These are phyloP conservation scores for Cryptoprocta ferox DNA, from an alignment of 2,797 vertebrate genomes.

Conservation along the genomic window DNA sequence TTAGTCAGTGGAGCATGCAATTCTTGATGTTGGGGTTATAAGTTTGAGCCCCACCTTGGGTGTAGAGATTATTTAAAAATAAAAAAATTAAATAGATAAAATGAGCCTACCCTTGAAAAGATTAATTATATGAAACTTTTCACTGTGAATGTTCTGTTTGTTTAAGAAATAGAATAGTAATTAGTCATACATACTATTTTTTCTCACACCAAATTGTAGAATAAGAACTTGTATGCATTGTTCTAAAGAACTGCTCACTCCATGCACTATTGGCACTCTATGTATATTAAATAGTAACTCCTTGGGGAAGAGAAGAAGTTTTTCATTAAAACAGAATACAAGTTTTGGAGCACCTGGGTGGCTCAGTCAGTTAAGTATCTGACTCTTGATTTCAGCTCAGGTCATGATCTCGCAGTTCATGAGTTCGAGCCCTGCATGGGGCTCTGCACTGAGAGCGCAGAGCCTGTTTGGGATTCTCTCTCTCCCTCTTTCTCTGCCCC, in stretches of 20 bases:
- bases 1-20: not conserved
- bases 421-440: too few relatives aligned
- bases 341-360: not conserved
- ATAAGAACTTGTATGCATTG: not conserved
- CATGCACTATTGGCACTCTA: not conserved
- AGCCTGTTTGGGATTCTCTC: too few relatives aligned
- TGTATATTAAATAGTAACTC: conserved; percentile 9
- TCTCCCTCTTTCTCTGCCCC: too few relatives aligned
- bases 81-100: not conserved
- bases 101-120: conserved; percentile 21
- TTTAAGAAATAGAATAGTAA: not conserved
- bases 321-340: conserved; percentile 1
- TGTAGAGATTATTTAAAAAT: not conserved
- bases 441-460: too few relatives aligned
- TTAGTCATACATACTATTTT: not conserved
- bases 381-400: too few relatives aligned
- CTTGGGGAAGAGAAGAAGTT: not conserved
- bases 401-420: too few relatives aligned
- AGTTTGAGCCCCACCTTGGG: not conserved
- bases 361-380: too few relatives aligned
- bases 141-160: not conserved
- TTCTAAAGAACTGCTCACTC: not conserved
- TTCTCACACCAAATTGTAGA: not conserved
- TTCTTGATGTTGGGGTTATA: not conserved
- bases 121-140: not conserved